These are phyloP conservation scores for Cantharis rufa DNA, from an alignment of 2,888 invertebrate species.

Conservation along the genomic window DNA sequence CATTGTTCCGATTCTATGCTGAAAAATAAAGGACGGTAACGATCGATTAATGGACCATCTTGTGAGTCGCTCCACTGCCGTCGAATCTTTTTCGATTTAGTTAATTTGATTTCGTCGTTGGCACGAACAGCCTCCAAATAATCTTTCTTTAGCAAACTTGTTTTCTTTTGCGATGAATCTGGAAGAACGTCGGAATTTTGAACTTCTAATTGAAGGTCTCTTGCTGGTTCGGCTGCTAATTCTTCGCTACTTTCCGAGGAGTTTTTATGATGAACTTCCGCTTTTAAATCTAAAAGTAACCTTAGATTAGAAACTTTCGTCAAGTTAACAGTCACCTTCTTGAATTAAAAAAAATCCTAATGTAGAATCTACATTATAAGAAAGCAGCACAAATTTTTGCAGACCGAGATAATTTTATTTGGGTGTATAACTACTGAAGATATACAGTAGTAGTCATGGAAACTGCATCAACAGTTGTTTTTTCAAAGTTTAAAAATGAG, in stretches of 20 bases:
- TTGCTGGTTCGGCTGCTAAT: conserved; percentile 60
- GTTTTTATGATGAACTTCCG: conserved; percentile 90
- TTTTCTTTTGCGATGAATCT: conserved; percentile 20
- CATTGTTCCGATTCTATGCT: conserved; percentile 52
- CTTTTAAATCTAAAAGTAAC: conserved; percentile 74
- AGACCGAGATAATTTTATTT: no score
- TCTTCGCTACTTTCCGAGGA: conserved; percentile 87
- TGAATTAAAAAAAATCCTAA: no score
- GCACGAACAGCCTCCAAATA: conserved; percentile 54
- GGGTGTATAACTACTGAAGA: no score
- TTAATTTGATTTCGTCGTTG: conserved; percentile 49
- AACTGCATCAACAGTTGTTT: no score
- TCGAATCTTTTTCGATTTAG: conserved; percentile 60
- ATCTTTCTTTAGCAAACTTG: conserved; percentile 13
- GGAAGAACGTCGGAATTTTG: conserved; percentile 29
- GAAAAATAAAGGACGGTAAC: conserved; percentile 53
- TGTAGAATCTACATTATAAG: no score
- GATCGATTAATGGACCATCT: conserved; percentile 57
- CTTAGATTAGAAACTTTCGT: background rate
- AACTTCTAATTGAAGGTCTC: conserved; percentile 50
- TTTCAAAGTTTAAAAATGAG: no score
- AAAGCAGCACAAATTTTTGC: no score
- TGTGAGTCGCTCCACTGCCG: conserved; percentile 61
- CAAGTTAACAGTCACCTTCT: background rate
- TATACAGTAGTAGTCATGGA: no score